Evolutionary conservation across 1,140 invertebrate species (phyloP), one percentile per base, ranked within the genome.

Genomic region (Uloborus diversus): DNA sequence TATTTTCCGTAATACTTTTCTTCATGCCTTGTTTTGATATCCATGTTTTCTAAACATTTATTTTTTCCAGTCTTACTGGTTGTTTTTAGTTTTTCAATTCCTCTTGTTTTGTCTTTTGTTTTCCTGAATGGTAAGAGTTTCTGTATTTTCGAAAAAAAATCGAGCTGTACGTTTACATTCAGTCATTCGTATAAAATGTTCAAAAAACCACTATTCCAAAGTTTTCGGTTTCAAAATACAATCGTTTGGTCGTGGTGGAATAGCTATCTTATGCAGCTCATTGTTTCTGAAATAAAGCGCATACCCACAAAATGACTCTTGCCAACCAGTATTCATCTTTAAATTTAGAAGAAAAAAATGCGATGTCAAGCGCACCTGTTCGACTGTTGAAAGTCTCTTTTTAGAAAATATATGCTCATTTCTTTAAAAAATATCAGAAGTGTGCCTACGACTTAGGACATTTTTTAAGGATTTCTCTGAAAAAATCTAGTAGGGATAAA

Each of bases 391-490:
- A 75, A 75, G 70, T 75, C 70, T 42, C 35, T 75, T 75, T 70
- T 75, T 75, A 33, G 57, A 75, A 62, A 62, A 75, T 59, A 75
- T 75, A 75, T 75, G 61, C 70, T 75, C 33, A 59, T 47, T 75
- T 75, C 23, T n/a, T 75, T 71, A 56, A 71, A 71, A 61, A 71
- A 71, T 71, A 71, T 71, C 69, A 59, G 20, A 28, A 32, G 7
- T 27, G 51, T 56, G 51, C 20, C 23, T 35, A 35, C 57, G 20
- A 61, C 33, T 37, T 71, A 47, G 27, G 47, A 20, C 33, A 59
- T 71, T 71, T 71, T 71, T 61, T 23, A 27, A 68, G 27, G 20
- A n/a, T 13, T 30, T 51, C 20, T n/a, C n/a, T n/a, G n/a, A n/a
- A n/a, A n/a, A n/a, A n/a, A n/a, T n/a, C n/a, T n/a, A n/a, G n/a